Conservation (phyloP, 2,113 vertebrate species). For the Callithrix jacchus region DNA sequence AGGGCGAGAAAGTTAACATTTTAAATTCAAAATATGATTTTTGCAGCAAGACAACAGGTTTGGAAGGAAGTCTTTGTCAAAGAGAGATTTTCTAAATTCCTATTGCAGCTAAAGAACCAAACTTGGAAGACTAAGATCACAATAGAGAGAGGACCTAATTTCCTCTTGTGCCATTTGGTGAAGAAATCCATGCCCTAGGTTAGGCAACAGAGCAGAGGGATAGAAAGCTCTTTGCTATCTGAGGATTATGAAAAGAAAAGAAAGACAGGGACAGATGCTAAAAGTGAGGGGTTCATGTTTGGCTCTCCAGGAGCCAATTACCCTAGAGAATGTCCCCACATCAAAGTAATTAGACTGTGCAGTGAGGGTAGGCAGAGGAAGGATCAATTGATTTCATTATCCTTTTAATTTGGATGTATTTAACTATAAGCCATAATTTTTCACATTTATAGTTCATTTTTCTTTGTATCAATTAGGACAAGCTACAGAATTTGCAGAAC, state of each 20-base stretch:
- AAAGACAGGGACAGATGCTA: neutral
- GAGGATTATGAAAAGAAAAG: neutral
- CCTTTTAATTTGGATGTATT: neutral
- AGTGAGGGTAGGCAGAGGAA: neutral
- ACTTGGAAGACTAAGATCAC: neutral
- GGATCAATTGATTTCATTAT: neutral
- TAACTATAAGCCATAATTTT: neutral
- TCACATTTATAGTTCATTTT: neutral
- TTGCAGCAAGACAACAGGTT: neutral
- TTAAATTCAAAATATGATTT: neutral
- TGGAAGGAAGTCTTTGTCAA: neutral
- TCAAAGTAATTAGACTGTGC: neutral
- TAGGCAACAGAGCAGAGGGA: neutral
- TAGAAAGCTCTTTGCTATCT: neutral
- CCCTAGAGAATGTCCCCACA: neutral
- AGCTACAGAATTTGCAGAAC: neutral
- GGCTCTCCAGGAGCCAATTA: neutral
- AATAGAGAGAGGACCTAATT: neutral
- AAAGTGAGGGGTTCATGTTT: neutral
- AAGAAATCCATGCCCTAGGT: neutral
- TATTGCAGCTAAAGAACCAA: neutral
- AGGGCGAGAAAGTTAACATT: neutral
- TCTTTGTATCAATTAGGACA: neutral
- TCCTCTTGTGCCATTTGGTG: neutral
- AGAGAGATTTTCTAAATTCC: neutral